These are phyloP conservation scores for Dicentrarchus labrax DNA, from an alignment of 2,113 vertebrate genomes.

Conservation along the genomic window DNA sequence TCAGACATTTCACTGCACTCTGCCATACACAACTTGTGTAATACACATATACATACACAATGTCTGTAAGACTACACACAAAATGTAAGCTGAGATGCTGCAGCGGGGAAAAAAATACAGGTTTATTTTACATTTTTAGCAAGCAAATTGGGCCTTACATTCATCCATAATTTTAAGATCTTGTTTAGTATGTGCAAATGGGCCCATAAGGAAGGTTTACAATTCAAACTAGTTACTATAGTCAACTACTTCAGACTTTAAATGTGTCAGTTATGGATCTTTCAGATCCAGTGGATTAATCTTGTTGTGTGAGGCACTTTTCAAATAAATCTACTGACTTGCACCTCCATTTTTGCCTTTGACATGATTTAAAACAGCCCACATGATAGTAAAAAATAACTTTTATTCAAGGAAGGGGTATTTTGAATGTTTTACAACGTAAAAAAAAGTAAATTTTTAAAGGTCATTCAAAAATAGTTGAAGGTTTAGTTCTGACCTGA, in stretches of 20 bases:
- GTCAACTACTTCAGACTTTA: too few relatives aligned
- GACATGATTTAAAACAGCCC: background rate
- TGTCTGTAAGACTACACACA: background rate
- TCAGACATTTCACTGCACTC: background rate
- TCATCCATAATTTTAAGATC: background rate
- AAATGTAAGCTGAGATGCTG: background rate
- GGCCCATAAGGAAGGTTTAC: too few relatives aligned
- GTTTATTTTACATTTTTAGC: background rate
- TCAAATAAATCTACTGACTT: background rate
- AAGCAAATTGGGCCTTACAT: background rate
- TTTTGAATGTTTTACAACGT: too few relatives aligned
- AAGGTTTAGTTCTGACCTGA: constrained; percentile 67
- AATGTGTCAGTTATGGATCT: too few relatives aligned
- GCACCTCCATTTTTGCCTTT: background rate
- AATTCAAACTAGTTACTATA: too few relatives aligned
- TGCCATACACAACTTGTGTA: constrained; percentile 2
- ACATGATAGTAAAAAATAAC: background rate
- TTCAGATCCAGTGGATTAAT: too few relatives aligned
- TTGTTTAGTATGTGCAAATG: background rate
- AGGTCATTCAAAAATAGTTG: background rate
- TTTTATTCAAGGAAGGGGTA: too few relatives aligned
- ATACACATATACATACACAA: too few relatives aligned
- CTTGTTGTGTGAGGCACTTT: too few relatives aligned
- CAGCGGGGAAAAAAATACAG: background rate
- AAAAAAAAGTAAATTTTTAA: too few relatives aligned